These are phyloP conservation scores for Pao palembangensis DNA, from an alignment of 2,113 vertebrate species.

Conservation along the genomic window DNA sequence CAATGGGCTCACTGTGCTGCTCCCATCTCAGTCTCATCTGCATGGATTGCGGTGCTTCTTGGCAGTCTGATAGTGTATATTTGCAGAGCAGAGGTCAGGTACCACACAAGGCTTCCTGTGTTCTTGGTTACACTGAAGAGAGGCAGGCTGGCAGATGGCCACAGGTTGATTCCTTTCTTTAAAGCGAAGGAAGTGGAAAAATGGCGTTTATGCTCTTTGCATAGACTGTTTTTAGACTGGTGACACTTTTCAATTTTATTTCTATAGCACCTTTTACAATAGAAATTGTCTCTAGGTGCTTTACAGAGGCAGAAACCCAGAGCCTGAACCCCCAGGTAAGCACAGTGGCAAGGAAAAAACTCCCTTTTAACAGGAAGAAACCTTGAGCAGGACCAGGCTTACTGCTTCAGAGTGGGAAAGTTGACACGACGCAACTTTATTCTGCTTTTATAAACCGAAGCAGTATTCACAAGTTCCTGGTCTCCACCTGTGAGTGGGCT, in stretches of 20 bases:
- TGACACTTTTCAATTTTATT: no score
- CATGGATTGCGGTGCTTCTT: constrained; percentile 6
- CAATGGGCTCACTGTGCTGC: constrained; percentile 58
- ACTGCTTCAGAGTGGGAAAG: no score
- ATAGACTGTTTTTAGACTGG: no score
- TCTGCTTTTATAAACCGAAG: constrained; percentile 1
- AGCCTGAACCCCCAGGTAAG: no score
- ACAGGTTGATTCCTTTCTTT: not conserved
- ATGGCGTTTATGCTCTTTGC: not conserved
- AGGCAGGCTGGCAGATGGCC: constrained; percentile 17
- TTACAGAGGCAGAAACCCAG: no score
- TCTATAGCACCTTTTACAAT: no score
- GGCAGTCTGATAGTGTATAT: constrained; percentile 42
- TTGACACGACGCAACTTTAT: not conserved
- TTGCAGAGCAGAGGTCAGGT: constrained; percentile 68
- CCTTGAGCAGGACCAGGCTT: no score
- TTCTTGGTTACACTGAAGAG: constrained; percentile 39
- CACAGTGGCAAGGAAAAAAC: no score
- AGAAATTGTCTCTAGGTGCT: no score
- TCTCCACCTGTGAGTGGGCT: not conserved
- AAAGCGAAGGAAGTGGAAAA: not conserved
- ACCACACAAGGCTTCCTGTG: constrained; percentile 57
- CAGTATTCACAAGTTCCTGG: not conserved
- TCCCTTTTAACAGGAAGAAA: no score
- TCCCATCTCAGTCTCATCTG: constrained; percentile 28